phyloP scores from a whole-genome alignment of 2,888 invertebrate genomes.

The Epistrophe grossulariae region DNA sequence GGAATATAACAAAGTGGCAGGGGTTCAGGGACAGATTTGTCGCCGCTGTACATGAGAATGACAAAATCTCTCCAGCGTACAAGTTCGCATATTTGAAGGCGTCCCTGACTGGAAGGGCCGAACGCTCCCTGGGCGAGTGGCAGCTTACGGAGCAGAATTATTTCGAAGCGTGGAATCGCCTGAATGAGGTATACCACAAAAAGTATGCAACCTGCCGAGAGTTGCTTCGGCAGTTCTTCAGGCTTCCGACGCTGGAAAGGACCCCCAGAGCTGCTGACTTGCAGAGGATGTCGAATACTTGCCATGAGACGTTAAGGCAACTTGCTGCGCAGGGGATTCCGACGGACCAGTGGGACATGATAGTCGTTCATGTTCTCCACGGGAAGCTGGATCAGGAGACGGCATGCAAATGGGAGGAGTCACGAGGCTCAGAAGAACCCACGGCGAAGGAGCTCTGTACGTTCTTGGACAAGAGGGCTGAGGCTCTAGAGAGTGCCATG shows the following conservation, averaged over 20 bases:
- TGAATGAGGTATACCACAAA: not conserved
- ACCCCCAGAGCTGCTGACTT: not conserved
- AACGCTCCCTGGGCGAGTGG: slow-evolving; percentile 30
- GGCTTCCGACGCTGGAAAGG: not conserved
- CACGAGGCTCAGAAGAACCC: not conserved
- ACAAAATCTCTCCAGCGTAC: not conserved
- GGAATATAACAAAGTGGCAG: slow-evolving; percentile 9
- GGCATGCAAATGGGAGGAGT: slow-evolving; percentile 9
- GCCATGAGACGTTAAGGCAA: slow-evolving; percentile 9
- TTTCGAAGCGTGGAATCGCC: slow-evolving; percentile 17
- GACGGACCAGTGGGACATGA: not conserved
- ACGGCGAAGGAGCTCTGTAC: not conserved
- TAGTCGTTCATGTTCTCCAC: not conserved
- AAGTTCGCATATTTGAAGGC: slow-evolving; percentile 34
- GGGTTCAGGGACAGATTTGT: too few species aligned
- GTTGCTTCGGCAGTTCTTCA: not conserved
- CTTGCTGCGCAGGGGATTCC: not conserved
- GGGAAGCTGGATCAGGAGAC: slow-evolving; percentile 1
- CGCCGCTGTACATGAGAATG: slow-evolving; percentile 4
- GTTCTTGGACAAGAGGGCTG: not conserved
- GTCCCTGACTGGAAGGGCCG: slow-evolving; percentile 24
- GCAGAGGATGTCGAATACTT: not conserved
- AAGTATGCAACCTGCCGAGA: not conserved
- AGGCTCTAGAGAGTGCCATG: not conserved
- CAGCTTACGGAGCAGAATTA: slow-evolving; percentile 18